phyloP scores from a whole-genome alignment of 2,113 vertebrate genomes.

The Lontra canadensis region DNA sequence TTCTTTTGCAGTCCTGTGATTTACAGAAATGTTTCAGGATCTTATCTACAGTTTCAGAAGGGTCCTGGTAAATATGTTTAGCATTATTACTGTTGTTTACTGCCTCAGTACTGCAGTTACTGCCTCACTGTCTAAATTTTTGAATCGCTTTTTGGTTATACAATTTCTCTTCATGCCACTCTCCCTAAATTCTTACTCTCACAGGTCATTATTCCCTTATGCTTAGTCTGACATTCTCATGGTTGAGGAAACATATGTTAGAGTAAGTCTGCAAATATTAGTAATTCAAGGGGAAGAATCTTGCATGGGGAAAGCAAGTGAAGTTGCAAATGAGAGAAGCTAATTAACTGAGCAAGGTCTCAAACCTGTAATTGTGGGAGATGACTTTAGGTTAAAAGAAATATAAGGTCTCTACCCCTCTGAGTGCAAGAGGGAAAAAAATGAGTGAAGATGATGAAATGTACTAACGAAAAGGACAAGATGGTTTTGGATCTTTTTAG shows the following conservation, averaged over 20 bases:
- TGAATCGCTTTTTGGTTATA: background rate
- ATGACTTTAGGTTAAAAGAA: background rate
- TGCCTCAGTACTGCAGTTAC: background rate
- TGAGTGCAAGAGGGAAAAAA: background rate
- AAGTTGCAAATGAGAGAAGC: background rate
- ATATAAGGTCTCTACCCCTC: background rate
- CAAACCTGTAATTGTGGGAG: background rate
- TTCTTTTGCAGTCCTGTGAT: background rate
- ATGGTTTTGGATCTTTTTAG: background rate
- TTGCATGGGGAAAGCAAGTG: background rate
- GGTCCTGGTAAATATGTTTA: background rate
- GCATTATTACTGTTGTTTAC: background rate
- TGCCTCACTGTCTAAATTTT: slow-evolving; percentile 18
- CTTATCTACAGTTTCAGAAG: slow-evolving; percentile 4
- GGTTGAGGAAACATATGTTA: background rate
- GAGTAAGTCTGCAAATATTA: background rate
- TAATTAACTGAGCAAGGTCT: background rate
- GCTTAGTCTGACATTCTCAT: background rate
- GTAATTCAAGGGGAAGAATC: background rate
- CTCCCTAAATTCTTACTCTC: slow-evolving; percentile 12
- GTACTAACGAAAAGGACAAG: background rate
- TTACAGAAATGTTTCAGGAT: background rate
- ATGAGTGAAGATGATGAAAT: background rate
- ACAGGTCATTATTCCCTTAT: background rate
- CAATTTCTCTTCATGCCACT: background rate